A percentile compares a stretch with the other conserved stretches of the same genome.
Evolutionary conservation across 2,113 vertebrate species (phyloP).

Genomic region (Nestor notabilis): DNA sequence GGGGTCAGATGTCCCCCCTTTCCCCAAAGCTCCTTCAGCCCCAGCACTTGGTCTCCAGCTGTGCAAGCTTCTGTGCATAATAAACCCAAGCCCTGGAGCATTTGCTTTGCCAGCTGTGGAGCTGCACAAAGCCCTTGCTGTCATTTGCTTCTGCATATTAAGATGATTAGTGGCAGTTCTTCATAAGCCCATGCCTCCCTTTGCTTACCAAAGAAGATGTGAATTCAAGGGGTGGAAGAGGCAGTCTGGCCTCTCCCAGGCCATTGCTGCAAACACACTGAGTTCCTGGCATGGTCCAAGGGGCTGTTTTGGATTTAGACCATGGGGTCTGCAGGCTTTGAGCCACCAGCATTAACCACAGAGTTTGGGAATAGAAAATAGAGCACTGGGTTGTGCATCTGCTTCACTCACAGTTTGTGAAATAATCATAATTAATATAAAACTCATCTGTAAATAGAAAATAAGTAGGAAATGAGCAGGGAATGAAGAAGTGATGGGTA

Average conservation of each 20-base stretch:
- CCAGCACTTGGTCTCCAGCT: neutral
- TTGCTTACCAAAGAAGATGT: neutral
- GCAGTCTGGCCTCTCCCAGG: neutral
- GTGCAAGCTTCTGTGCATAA: neutral
- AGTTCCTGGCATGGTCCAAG: fast-evolving
- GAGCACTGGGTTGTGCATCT: neutral
- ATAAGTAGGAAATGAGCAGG: neutral
- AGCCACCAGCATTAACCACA: fast-evolving
- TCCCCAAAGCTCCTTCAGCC: neutral
- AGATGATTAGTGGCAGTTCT: neutral
- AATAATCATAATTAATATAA: neutral
- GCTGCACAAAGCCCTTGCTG: neutral
- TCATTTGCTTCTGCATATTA: neutral
- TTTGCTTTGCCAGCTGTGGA: neutral
- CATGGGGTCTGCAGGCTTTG: neutral
- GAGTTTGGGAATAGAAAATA: neutral
- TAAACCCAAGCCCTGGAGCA: neutral
- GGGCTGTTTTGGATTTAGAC: neutral
- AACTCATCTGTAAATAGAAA: neutral
- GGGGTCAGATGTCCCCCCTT: neutral
- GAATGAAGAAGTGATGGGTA: neutral
- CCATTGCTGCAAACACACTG: fast-evolving
- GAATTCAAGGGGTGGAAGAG: neutral
- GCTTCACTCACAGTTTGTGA: neutral
- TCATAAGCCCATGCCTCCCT: neutral